Evolutionary conservation across 2,888 invertebrate genomes (phyloP).

Genomic region (Allacma fusca): DNA sequence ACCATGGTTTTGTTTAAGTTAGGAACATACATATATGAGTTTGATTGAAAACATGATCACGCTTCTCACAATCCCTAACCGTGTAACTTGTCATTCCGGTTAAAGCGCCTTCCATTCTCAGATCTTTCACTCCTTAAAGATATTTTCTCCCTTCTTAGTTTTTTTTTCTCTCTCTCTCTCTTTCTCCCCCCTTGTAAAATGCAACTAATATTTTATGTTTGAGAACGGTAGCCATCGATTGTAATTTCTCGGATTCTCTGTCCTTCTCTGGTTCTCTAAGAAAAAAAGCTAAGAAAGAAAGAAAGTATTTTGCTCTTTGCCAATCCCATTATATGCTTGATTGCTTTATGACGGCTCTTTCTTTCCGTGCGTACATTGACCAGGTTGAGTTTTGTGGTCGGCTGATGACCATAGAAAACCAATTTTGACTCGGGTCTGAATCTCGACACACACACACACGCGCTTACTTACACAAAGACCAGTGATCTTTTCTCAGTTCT

Average conservation of each 20-base stretch:
- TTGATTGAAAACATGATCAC: slow-evolving; percentile 36
- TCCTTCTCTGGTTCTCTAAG: background rate
- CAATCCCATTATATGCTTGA: slow-evolving; percentile 40
- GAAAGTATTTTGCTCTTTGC: slow-evolving; percentile 33
- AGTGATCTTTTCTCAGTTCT: no score
- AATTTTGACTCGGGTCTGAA: background rate
- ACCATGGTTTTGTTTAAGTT: slow-evolving; percentile 5
- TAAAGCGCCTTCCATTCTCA: slow-evolving; percentile 1
- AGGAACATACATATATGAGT: slow-evolving; percentile 17
- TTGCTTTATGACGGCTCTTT: slow-evolving; percentile 40
- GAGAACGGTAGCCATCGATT: slow-evolving; percentile 11
- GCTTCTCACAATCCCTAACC: slow-evolving; percentile 28
- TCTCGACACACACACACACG: background rate
- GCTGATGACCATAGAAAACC: slow-evolving; percentile 19
- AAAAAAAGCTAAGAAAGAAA: slow-evolving; percentile 20
- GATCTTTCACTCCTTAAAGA: background rate
- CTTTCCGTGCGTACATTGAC: background rate
- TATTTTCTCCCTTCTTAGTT: background rate
- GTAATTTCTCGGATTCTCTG: background rate
- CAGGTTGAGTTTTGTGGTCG: slow-evolving; percentile 29
- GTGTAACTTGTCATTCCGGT: slow-evolving; percentile 32
- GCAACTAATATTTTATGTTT: background rate
- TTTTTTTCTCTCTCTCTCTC: background rate
- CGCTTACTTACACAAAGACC: background rate
- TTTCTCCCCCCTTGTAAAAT: background rate